phyloP scores from a whole-genome alignment of 30 jellyfish, hydroid and myxozoan species.

The Cassiopea xamachana region DNA sequence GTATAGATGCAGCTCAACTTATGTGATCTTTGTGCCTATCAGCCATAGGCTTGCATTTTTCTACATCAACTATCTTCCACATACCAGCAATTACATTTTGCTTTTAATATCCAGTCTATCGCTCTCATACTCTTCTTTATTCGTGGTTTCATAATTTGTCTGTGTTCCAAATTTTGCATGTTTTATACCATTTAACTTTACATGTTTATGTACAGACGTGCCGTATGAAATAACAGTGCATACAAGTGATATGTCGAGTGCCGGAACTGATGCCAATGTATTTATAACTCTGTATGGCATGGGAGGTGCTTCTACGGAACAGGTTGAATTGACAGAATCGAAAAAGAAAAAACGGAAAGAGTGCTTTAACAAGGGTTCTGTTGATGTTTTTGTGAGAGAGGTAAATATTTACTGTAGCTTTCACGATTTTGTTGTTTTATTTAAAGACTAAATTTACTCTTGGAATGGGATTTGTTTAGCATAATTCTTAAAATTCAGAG shows the following conservation, averaged over 20 bases:
- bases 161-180: not conserved
- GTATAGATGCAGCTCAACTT: too few relatives aligned
- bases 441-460: not conserved
- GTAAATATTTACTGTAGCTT: conserved; percentile 31
- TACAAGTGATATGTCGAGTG: conserved; percentile 88
- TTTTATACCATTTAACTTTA: not conserved
- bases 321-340: conserved; percentile 86
- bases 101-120: not conserved
- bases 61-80: not conserved
- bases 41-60: too few relatives aligned
- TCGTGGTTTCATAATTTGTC: not conserved
- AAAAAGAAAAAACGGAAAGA: conserved; percentile 93
- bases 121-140: not conserved
- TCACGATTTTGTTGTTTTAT: too few relatives aligned
- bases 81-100: not conserved
- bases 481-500: too few relatives aligned
- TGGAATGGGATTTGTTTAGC: too few relatives aligned
- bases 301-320: conserved; percentile 91
- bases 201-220: conserved; percentile 65
- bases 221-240: conserved; percentile 93
- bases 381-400: conserved; percentile 95
- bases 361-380: conserved; percentile 91
- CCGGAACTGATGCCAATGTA: conserved; percentile 98
- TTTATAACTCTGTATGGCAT: conserved; percentile 87
- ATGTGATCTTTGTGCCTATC: too few relatives aligned